Base-by-base conservation (phyloP, 2,113 vertebrate genomes). In the Paramormyrops kingsleyae region DNA sequence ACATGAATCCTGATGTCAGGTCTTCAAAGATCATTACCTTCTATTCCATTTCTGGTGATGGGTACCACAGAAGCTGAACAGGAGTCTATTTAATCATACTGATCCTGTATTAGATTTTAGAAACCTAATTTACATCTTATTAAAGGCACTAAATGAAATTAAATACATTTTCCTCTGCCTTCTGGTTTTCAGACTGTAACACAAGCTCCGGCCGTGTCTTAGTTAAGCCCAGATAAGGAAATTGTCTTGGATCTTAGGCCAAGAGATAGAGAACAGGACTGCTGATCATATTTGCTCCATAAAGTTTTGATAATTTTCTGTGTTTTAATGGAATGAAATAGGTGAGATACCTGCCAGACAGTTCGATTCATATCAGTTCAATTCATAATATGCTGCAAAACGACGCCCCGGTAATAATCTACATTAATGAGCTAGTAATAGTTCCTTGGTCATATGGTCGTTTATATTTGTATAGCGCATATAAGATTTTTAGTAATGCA, bases 81-180 rank as follows among this genome's bases (percentile, higher is more conserved):
- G 74, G 74, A 80, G 74, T 80, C 31, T 80, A 80, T 80, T 80
- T 80, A 80, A 80, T 42, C 74, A 80, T 80, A 42, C 74, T 42
- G 74, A 80, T 42, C 31, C 35, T 80, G 35, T 39, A 80, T 80
- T 80, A 80, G 13, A 80, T 80, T 80, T 80, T 80, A 19, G 39
- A 80, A 80, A 42, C 31, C 35, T 39, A 80, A 80, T 80, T 39
- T 80, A 80, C 74, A 80, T 80, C 35, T 80, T 80, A 80, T 80
- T 80, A 42, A 80, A 80, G 35, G 35, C 74, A 7, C 17, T 39
- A 80, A 80, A 80, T 80, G 35, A 80, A 80, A 80, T 80, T 19
- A 80, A 80, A 80, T 80, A 80, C 35, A 42, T 70, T 70, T 70
- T 31, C 62, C 74, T 80, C 74, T 80, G 35, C 74, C 31, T 80